phyloP scores from a whole-genome alignment of 35 echinoderm and acorn worm genomes.

The Anneissia japonica region DNA sequence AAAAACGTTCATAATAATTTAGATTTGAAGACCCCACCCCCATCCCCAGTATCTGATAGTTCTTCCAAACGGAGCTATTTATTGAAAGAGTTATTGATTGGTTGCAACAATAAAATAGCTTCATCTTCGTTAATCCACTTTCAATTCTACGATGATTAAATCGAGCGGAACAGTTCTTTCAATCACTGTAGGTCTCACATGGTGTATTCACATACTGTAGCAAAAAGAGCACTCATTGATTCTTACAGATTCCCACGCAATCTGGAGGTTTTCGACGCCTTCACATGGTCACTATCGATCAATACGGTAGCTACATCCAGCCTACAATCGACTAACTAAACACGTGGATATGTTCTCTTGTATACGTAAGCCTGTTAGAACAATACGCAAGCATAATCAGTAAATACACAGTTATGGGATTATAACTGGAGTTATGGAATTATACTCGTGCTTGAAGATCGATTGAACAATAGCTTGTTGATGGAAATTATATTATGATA shows the following conservation, averaged over 20 bases:
- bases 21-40: too few species aligned
- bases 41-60: too few species aligned
- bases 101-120: neutral
- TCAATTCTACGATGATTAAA: neutral
- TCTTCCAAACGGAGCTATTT: neutral
- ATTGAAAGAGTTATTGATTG: neutral
- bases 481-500: neutral
- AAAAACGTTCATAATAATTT: too few species aligned
- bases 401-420: neutral
- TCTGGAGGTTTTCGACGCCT: neutral
- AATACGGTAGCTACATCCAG: neutral
- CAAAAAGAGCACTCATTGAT: neutral
- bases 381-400: neutral
- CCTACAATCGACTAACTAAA: neutral
- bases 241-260: neutral
- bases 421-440: neutral
- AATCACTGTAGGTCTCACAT: neutral
- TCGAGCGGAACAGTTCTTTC: neutral
- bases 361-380: neutral
- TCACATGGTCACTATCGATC: neutral
- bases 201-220: neutral
- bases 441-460: neutral
- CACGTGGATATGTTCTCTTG: neutral
- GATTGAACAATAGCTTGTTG: neutral
- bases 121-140: neutral